Evolutionary conservation across 2,888 invertebrate species (phyloP), one percentile per base, ranked within the genome.

Genomic region (Hyles lineata): DNA sequence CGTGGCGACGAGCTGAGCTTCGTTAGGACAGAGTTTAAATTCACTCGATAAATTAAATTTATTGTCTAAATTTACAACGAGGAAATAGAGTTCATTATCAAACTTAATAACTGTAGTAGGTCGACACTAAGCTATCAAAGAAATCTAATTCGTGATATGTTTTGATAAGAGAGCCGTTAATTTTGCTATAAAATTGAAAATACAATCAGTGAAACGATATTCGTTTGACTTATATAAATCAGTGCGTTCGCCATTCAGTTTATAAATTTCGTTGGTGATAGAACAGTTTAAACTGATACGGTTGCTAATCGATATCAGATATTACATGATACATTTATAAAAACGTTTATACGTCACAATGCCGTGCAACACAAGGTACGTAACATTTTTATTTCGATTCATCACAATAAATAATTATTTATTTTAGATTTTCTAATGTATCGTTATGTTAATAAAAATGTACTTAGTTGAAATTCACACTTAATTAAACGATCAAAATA

Each of bases 121-220:
- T 76, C 50, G 50, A 76, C 76, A 76, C 75, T 76, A 73, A 70
- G 70, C 50, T 77, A 80, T 79, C 78, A 70, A n/a, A 70, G 63
- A 72, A 59, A 78, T 77, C 75, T 77, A 74, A 74, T 77, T 75
- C 75, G 77, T 77, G 76, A 75, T 77, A 75, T 74, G 70, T 76
- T 35, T 58, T 77, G 77, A 79, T 78, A 74, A 77, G 73, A 71
- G 58, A 73, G 62, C 73, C 73, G 74, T 73, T 74, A 71, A 73
- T 23, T 74, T 74, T 74, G 62, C 69, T 75, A 69, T 76, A 71
- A 72, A 74, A 74, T 74, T 72, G 73, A 74, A 74, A 72, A 63
- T 74, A 74, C 76, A 74, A 77, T 77, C 74, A 75, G 74, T 76
- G 70, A 74, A 75, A 78, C 74, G 72, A 73, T 75, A 74, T 73